Percentiles rank a stretch among this genome's conserved stretches.
phyloP scores from a whole-genome alignment of 2,113 vertebrate species.

The Macroglossus sobrinus region DNA sequence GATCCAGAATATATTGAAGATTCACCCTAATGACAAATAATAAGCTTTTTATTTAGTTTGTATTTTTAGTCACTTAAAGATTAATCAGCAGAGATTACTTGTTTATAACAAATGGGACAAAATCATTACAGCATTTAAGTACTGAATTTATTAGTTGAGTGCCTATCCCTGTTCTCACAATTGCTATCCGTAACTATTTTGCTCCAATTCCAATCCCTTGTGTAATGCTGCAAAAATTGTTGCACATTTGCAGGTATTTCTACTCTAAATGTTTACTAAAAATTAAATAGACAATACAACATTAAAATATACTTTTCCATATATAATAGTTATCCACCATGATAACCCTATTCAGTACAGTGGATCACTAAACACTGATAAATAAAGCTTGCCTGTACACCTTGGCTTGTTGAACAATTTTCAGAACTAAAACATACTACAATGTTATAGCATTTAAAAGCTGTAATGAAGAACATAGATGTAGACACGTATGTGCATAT shows the following conservation, averaged over 20 bases:
- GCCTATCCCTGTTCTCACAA: not conserved
- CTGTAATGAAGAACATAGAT: not conserved
- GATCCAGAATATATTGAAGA: not conserved
- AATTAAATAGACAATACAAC: not conserved
- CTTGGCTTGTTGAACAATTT: not conserved
- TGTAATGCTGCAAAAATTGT: slow-evolving; percentile 20
- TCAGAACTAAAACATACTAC: not conserved
- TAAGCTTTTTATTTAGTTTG: not conserved
- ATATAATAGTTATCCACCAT: not conserved
- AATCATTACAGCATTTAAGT: not conserved
- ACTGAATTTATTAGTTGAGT: not conserved
- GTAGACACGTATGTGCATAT: not conserved
- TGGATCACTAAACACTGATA: not conserved
- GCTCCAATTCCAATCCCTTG: not conserved
- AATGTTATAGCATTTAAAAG: not conserved
- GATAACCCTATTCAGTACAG: not conserved
- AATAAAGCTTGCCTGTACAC: not conserved
- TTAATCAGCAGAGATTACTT: not conserved
- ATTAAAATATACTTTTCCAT: not conserved
- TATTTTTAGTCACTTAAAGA: slow-evolving; percentile 7
- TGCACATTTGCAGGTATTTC: not conserved
- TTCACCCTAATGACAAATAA: not conserved
- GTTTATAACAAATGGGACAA: slow-evolving; percentile 7
- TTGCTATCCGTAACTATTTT: not conserved
- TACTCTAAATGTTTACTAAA: not conserved